phyloP scores from a whole-genome alignment of 1,140 invertebrate species.

The Mizuhopecten yessoensis region DNA sequence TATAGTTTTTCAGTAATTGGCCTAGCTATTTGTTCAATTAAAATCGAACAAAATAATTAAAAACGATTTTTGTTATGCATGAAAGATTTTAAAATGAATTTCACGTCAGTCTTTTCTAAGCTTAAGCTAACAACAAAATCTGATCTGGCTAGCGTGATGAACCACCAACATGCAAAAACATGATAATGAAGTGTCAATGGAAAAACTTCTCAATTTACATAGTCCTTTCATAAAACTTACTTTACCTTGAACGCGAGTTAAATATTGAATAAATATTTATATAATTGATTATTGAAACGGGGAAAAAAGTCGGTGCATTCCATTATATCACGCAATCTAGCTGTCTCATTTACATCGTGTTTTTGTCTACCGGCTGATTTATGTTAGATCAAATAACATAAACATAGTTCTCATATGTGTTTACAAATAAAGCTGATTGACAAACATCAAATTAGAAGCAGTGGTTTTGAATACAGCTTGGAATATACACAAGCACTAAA shows the following conservation, averaged over 20 bases:
- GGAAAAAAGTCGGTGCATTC: constrained; percentile 19
- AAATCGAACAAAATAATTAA: not conserved
- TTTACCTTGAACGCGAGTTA: not conserved
- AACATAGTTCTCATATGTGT: not conserved
- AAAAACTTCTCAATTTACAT: constrained; percentile 35
- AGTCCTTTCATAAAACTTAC: constrained; percentile 23
- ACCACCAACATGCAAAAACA: not conserved
- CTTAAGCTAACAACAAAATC: not conserved
- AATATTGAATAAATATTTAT: constrained; percentile 40
- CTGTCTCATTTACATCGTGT: not conserved
- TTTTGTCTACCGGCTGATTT: not conserved
- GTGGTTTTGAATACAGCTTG: no score
- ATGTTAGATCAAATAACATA: not conserved
- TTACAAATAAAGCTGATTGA: not conserved
- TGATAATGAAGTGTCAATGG: not conserved
- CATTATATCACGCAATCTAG: not conserved
- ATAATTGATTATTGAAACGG: not conserved
- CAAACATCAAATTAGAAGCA: not conserved
- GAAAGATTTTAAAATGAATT: not conserved
- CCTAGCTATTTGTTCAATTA: not conserved
- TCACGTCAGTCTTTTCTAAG: no score
- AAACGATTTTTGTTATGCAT: not conserved
- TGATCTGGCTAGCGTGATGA: not conserved
- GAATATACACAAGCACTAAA: no score
- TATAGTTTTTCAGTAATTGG: not conserved